Evolutionary conservation across 2,888 invertebrate species (phyloP), one percentile per base, ranked within the genome.

Genomic region (Colletes collaris): DNA sequence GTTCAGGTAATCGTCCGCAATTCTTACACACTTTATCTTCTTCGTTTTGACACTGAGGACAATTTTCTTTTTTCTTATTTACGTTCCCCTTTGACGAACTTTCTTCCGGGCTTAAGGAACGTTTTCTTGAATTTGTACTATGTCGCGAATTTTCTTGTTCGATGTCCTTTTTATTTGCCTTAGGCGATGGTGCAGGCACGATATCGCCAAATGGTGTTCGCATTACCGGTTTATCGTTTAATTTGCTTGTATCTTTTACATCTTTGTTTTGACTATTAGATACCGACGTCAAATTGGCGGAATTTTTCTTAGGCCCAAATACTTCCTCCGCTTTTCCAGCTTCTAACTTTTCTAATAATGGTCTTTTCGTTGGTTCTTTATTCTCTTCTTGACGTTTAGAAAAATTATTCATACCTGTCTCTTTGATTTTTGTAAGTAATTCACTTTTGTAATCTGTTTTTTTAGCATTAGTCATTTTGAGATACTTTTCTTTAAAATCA

Each of bases 171-270:
- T 75, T 64, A 37, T 62, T 56, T 40, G 2, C 10, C 35, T 78
- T 73, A 27, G 13, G 4, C n/a, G 46, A 37, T 10, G 74, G 11
- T 4, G 70, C 64, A 35, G 89, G 77, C 53, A 91, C 62, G n/a
- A 89, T 58, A 76, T 92, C 91, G 40, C 92, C 92, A 75, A 91
- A 92, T 13, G 92, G 90, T 53, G 90, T 91, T 81, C 88, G 76
- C 2, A 11, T 3, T 0, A 86, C 66, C 10, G 77, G 59, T 55
- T 81, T 79, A 37, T 65, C 37, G n/a, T 16, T 67, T 27, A 37
- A 40, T 49, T 46, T 56, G 58, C 66, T 37, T 13, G 37, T 19
- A n/a, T 13, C 16, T 49, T 64, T 70, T 7, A 75, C 53, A 13
- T 65, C 49, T 35, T 71, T 79, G 19, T 8, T 5, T 55, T 79